These are phyloP conservation scores for Silurus asotus DNA, from an alignment of 2,113 vertebrate species.

Conservation along the genomic window DNA sequence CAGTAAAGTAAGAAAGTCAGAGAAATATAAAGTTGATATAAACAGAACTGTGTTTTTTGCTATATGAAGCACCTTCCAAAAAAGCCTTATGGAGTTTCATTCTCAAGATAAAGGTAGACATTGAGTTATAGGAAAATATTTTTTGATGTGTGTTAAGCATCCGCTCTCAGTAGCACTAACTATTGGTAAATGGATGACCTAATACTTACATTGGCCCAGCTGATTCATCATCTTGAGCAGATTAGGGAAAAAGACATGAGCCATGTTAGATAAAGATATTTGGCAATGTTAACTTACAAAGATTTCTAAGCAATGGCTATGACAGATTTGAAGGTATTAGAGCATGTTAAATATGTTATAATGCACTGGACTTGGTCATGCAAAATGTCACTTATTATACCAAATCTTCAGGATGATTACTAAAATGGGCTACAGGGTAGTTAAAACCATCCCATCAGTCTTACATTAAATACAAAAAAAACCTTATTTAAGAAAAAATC, in stretches of 20 bases:
- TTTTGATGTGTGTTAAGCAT: background rate
- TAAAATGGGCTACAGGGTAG: background rate
- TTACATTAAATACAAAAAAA: slow-evolving; percentile 6
- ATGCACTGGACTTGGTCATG: slow-evolving; percentile 30
- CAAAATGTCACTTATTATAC: background rate
- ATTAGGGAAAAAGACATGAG: slow-evolving; percentile 63
- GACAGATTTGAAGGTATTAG: slow-evolving; percentile 17
- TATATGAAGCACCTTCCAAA: background rate
- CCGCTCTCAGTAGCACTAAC: background rate
- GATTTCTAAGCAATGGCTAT: slow-evolving; percentile 9
- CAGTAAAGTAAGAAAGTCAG: background rate
- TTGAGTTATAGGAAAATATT: background rate
- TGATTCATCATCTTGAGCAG: slow-evolving; percentile 89
- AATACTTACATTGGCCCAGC: slow-evolving; percentile 91
- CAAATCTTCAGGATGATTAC: background rate
- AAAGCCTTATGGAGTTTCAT: background rate
- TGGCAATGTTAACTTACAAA: background rate
- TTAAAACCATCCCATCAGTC: background rate
- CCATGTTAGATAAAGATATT: slow-evolving; percentile 54
- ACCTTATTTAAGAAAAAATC: background rate
- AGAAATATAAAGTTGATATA: background rate
- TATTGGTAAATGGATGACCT: slow-evolving; percentile 20
- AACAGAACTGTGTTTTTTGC: background rate
- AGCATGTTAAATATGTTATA: slow-evolving; percentile 22
- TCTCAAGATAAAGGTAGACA: background rate